Conservation (phyloP, 1,140 invertebrate species). For the Notospermus geniculatus region DNA sequence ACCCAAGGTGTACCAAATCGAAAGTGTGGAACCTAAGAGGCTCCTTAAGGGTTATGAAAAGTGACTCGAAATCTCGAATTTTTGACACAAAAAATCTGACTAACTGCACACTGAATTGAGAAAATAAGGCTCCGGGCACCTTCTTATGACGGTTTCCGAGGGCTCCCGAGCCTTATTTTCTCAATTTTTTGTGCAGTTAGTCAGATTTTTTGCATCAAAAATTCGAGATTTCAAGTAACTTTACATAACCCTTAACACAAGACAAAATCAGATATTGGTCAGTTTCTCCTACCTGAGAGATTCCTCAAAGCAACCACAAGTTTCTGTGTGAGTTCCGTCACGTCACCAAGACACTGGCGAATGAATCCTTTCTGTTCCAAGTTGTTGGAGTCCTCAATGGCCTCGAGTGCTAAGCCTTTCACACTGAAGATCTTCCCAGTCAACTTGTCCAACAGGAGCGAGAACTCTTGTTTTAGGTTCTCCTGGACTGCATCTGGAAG, state of each 20-base stretch:
- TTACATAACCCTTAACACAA: background rate
- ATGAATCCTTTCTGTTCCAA: conserved; percentile 21
- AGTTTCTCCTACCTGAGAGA: background rate
- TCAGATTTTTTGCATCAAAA: too few relatives aligned
- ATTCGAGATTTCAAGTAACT: too few relatives aligned
- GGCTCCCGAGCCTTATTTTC: too few relatives aligned
- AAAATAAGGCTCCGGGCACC: too few relatives aligned
- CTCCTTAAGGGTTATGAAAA: too few relatives aligned
- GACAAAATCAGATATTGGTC: background rate
- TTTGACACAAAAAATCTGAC: too few relatives aligned
- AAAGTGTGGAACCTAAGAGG: background rate
- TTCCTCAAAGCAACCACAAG: conserved; percentile 16
- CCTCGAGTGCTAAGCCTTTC: conserved; percentile 24
- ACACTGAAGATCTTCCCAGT: conserved; percentile 23
- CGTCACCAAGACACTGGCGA: conserved; percentile 26
- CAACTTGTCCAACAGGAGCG: conserved; percentile 18
- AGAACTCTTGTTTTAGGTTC: conserved; percentile 10
- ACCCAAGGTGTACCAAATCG: too few relatives aligned
- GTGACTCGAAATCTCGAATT: too few relatives aligned
- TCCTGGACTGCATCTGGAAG: background rate
- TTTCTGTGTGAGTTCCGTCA: conserved; percentile 19
- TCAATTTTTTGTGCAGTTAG: too few relatives aligned
- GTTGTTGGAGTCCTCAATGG: conserved; percentile 28
- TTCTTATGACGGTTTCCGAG: too few relatives aligned
- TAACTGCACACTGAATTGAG: too few relatives aligned